phyloP scores from a whole-genome alignment of 2,888 invertebrate genomes.

The Andrena minutula region DNA sequence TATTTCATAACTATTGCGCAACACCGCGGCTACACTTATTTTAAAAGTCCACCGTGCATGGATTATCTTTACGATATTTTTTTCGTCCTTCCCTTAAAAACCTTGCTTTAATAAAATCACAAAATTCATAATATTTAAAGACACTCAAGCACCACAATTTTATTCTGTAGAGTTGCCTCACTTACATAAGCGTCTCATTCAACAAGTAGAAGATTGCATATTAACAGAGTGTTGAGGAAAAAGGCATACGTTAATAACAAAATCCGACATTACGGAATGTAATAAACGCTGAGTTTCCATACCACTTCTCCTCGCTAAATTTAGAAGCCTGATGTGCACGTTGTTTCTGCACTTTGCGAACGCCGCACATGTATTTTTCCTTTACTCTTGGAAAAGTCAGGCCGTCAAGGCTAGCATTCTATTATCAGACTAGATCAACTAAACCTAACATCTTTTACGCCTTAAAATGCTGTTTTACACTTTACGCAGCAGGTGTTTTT shows the following conservation, averaged over 20 bases:
- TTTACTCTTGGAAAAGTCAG: conserved; percentile 23
- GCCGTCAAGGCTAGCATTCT: conserved; percentile 1
- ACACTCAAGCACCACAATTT: no score
- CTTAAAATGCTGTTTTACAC: neutral
- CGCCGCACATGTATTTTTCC: conserved; percentile 1
- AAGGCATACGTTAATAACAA: neutral
- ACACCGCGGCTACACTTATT: neutral
- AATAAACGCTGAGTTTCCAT: conserved; percentile 34
- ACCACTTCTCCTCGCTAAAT: conserved; percentile 39
- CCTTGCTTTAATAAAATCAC: no score
- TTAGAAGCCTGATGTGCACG: conserved; percentile 38
- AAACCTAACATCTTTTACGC: neutral
- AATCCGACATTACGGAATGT: neutral
- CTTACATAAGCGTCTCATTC: neutral
- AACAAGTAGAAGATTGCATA: neutral
- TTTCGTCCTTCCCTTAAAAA: neutral
- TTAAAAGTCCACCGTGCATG: neutral
- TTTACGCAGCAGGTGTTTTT: neutral
- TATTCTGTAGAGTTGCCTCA: no score
- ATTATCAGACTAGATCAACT: conserved; percentile 20
- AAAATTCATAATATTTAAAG: no score
- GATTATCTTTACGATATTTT: neutral
- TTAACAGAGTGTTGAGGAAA: no score
- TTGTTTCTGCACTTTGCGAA: conserved; percentile 33
- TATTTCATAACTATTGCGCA: conserved; percentile 44